A percentile compares a stretch with the other conserved stretches of the same genome.
Conservation (phyloP, 2,888 invertebrate genomes). For the Campaea margaritaria region DNA sequence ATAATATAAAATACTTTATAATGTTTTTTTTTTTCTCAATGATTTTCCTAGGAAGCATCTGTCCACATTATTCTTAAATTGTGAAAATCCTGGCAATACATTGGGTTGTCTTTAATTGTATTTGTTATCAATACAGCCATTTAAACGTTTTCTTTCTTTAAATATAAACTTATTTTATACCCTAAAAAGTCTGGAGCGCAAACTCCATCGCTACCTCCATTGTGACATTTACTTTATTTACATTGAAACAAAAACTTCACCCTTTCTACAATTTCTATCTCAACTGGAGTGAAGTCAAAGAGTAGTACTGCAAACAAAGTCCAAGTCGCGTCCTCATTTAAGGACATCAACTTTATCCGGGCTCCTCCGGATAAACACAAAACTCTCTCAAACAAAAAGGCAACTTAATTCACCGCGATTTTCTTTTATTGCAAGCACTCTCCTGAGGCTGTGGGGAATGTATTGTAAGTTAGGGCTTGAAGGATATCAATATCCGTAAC, state of each 20-base stretch:
- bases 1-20: no score
- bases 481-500: background rate
- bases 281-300: constrained; percentile 21
- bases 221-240: constrained; percentile 12
- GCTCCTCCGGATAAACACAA: constrained; percentile 26
- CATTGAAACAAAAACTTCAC: constrained; percentile 25
- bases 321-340: constrained; percentile 27
- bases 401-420: constrained; percentile 33
- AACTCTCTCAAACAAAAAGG: constrained; percentile 35
- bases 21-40: no score
- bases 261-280: constrained; percentile 17
- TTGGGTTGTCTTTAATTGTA: no score
- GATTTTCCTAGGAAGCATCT: no score
- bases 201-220: background rate
- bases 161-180: no score
- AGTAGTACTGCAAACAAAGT: constrained; percentile 24
- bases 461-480: background rate
- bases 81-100: no score
- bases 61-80: no score
- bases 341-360: constrained; percentile 28
- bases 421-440: constrained; percentile 37
- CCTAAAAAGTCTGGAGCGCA: background rate
- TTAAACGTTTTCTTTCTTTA: no score
- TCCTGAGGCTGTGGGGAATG: constrained; percentile 18
- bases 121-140: no score